Percentiles rank a stretch among this genome's conserved stretches.
Evolutionary conservation across 2,797 vertebrate species (phyloP).

Genomic region (Chromis chromis): DNA sequence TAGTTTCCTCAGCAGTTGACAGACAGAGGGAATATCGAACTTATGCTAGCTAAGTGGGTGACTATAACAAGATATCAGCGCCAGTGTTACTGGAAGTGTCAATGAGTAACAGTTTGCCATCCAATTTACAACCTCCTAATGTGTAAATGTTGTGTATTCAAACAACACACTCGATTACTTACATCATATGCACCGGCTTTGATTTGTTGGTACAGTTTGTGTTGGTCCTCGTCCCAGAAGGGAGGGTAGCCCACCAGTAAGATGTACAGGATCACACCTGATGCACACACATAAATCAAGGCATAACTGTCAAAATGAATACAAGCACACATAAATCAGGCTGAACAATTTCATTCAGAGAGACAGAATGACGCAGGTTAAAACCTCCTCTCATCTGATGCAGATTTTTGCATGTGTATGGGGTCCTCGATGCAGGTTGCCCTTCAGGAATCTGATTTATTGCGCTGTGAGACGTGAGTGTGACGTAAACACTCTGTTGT

Average conservation of each 20-base stretch:
- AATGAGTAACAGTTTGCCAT: neutral
- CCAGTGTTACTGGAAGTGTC: neutral
- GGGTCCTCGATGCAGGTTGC: no score
- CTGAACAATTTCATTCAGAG: no score
- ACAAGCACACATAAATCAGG: neutral
- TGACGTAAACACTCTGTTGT: neutral
- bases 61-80: neutral
- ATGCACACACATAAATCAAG: conserved; percentile 6
- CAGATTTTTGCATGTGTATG: no score
- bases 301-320: neutral
- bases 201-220: conserved; percentile 98
- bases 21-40: no score
- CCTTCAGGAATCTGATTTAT: no score
- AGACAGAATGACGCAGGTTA: neutral
- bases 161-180: conserved; percentile 72
- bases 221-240: conserved; percentile 98
- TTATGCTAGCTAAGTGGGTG: no score
- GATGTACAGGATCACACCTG: conserved; percentile 98
- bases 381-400: neutral
- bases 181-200: conserved; percentile 98
- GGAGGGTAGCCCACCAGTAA: conserved; percentile 96
- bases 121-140: no score
- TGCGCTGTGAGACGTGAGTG: no score
- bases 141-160: no score
- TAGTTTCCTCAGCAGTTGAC: no score